Evolutionary conservation across 2,113 vertebrate genomes (phyloP), one percentile per base, ranked within the genome.

Genomic region (Nibea albiflora): DNA sequence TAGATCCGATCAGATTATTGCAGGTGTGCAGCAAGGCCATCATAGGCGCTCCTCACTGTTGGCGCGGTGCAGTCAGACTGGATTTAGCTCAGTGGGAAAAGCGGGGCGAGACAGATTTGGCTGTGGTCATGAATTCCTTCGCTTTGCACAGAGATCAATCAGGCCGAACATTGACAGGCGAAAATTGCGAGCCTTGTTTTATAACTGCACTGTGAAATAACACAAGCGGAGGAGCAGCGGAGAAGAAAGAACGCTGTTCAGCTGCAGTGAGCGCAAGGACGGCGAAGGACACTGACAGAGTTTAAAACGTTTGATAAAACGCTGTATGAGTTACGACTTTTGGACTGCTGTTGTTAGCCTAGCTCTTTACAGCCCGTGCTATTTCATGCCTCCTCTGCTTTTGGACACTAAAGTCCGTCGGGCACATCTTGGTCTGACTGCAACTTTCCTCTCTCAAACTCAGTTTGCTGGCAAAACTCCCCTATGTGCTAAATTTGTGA

Each of bases 381-480:
- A 12, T 52, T 58, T 71, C 35, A 24, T 12, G 14, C 22, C 35
- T 3, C 10, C 52, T 5, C 50, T 62, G 47, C 39, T 17, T 49
- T 49, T 47, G 63, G 42, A 35, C 15, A 68, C 39, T 46, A 58
- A n/a, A 73, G 58, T 44, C 39, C 60, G 50, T 39, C 60, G 50
- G 28, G 64, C 56, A 49, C 24, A 76, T 57, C 65, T 52, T 46
- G 42, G 53, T 68, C 39, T 17, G 28, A 74, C 42, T 64, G 26
- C 28, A 62, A 19, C 28, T 63, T 58, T 5, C 4, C 72, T 57
- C 63, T 54, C 54, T 66, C 20, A 62, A 28, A 11, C 15, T 1
- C n/a, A 22, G 26, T 53, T 46, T n/a, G 15, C 56, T 71, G 65
- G 76, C 70, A 70, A 47, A 44, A 17, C 24, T 39, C 15, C 31